A percentile compares a stretch with the other conserved stretches of the same genome.
These are phyloP conservation scores for Halictus quadricinctus DNA, from an alignment of 2,888 invertebrate genomes.

Conservation along the genomic window DNA sequence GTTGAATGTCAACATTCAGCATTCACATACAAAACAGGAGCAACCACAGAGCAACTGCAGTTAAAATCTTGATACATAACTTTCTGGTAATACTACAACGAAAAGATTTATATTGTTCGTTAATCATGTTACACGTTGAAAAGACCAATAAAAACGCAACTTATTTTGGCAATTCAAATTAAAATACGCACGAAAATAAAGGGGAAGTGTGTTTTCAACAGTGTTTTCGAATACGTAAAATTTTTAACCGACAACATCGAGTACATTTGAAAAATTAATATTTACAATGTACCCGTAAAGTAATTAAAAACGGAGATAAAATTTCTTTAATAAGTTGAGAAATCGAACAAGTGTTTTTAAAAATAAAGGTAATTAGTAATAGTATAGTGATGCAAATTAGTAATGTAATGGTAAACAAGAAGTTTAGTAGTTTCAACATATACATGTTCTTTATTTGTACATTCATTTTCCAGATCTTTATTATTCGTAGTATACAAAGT, in stretches of 20 bases:
- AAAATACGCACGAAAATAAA: constrained; percentile 14
- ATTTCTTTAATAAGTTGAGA: not conserved
- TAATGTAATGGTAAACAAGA: constrained; percentile 12
- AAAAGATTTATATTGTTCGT: constrained; percentile 32
- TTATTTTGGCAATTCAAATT: constrained; percentile 23
- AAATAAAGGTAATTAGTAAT: not conserved
- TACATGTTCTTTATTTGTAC: constrained; percentile 55
- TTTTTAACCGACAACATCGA: constrained; percentile 11
- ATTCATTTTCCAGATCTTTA: constrained; percentile 53
- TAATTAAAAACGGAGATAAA: not conserved
- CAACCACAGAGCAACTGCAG: constrained; percentile 49
- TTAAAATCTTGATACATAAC: constrained; percentile 45
- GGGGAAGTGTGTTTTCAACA: constrained; percentile 17
- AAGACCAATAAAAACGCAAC: not conserved
- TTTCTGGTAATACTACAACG: constrained; percentile 35
- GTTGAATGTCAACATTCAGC: constrained; percentile 91
- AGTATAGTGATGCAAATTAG: not conserved
- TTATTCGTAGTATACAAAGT: constrained; percentile 72
- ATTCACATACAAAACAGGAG: constrained; percentile 70
- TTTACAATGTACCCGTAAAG: not conserved
- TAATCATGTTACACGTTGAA: constrained; percentile 10
- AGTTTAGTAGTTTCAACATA: constrained; percentile 35
- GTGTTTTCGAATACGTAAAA: constrained; percentile 18
- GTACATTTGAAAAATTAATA: constrained; percentile 31
- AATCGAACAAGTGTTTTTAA: not conserved